phyloP scores from a whole-genome alignment of 2,113 vertebrate species.

The Bagarius yarrelli region DNA sequence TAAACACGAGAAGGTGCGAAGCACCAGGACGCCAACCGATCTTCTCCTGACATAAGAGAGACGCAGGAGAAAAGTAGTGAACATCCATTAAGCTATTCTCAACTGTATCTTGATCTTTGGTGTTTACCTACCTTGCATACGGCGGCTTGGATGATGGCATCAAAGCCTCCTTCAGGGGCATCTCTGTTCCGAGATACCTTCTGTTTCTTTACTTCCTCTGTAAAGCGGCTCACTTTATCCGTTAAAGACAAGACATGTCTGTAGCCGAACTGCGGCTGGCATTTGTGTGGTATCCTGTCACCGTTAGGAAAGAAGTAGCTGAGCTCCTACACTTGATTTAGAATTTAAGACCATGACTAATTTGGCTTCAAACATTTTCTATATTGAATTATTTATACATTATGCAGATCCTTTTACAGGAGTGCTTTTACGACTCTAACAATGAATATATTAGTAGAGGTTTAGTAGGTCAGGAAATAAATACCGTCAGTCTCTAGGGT shows the following conservation, averaged over 20 bases:
- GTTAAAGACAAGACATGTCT: constrained; percentile 91
- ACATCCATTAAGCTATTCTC: not conserved
- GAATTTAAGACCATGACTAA: not conserved
- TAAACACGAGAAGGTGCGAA: constrained; percentile 93
- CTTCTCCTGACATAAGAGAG: constrained; percentile 72
- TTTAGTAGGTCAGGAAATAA: too few relatives aligned
- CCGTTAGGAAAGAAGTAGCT: not conserved
- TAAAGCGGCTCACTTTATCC: constrained; percentile 88
- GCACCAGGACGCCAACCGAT: constrained; percentile 95
- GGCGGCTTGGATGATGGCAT: constrained; percentile 94
- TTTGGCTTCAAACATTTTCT: not conserved
- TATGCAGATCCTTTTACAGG: too few relatives aligned
- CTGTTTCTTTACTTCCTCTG: constrained; percentile 92
- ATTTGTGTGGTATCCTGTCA: constrained; percentile 70
- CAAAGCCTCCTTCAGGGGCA: constrained; percentile 92
- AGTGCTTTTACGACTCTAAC: not conserved
- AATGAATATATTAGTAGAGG: too few relatives aligned
- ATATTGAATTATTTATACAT: not conserved
- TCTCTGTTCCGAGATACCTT: constrained; percentile 91
- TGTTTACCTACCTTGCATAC: constrained; percentile 81
- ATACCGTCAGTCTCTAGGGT: too few relatives aligned
- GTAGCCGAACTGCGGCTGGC: constrained; percentile 94
- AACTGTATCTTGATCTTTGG: not conserved
- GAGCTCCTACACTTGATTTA: not conserved
- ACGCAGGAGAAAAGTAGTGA: not conserved